These are phyloP conservation scores for Leptinotarsa haldemani DNA, from an alignment of 2,888 invertebrate species.

Conservation along the genomic window DNA sequence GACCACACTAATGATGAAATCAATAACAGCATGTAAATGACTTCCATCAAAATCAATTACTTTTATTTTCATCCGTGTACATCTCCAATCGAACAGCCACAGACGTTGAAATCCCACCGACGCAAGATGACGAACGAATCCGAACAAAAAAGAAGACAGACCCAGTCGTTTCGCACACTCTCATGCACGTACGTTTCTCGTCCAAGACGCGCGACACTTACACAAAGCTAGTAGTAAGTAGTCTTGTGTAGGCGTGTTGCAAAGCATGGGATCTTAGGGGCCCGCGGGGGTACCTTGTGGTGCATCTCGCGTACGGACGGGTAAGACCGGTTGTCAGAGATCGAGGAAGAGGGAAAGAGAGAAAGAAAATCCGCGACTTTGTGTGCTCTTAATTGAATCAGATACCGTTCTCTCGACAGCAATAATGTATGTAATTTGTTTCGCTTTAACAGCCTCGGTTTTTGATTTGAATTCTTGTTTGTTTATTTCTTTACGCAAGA, in stretches of 20 bases:
- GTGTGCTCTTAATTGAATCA: constrained; percentile 39
- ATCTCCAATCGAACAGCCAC: no score
- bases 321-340: constrained; percentile 20
- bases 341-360: constrained; percentile 21
- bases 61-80: no score
- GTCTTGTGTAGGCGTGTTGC: constrained; percentile 4
- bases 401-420: constrained; percentile 39
- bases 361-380: constrained; percentile 30
- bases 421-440: constrained; percentile 42
- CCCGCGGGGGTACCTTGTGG: constrained; percentile 28
- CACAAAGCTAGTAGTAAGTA: not conserved
- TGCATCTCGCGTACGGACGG: constrained; percentile 6
- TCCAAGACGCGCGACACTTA: not conserved
- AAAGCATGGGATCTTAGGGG: not conserved
- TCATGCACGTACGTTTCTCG: not conserved
- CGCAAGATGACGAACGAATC: not conserved
- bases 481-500: constrained; percentile 19
- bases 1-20: no score
- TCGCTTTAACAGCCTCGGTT: constrained; percentile 34
- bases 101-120: not conserved
- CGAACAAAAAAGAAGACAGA: not conserved
- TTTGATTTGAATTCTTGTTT: constrained; percentile 27
- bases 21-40: no score
- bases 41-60: no score
- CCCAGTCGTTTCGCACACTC: not conserved